Evolutionary conservation across 2,888 invertebrate species (phyloP), one percentile per base, ranked within the genome.

Genomic region (Metopia argyrocephala): DNA sequence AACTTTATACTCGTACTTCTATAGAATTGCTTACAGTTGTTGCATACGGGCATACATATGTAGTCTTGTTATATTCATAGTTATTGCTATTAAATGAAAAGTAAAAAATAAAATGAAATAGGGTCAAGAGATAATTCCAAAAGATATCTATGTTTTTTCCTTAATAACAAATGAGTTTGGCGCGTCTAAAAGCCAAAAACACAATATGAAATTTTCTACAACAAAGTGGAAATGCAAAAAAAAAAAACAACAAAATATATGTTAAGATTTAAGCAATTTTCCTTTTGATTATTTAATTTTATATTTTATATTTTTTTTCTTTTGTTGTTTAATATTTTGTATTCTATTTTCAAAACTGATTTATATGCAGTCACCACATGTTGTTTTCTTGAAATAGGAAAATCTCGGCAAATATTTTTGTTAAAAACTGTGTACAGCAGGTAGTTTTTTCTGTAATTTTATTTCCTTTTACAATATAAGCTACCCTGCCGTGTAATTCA

Each of bases 111-210:
- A 50, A 57, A 50, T 50, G 27, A 76, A 81, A 81, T 65, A 69
- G 50, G 76, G 80, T 81, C 80, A 81, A 66, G 65, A 70, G 80
- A 81, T 81, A 81, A 76, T 70, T 70, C 61, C 25, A 70, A 28
- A 70, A 4, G 80, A 81, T 76, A 78, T 78, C 54, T 61, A 59
- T 69, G 5, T 38, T 23, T 64, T 76, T 64, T 9, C 5, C 27
- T 31, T 68, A 20, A 27, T 18, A 54, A 25, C 69, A 27, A 69
- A 50, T 28, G 59, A 66, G 65, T 71, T 76, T 81, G 74, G 76
- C 74, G 76, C 74, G 74, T 66, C 76, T 46, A 27, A n/a, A 5
- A 48, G 65, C 25, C 31, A 65, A 66, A 79, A 80, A 38, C 50
- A 71, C 20, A 62, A 46, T 46, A 56, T 21, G 48, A 73, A 48